Conservation (phyloP, 2,888 invertebrate species). For the Epicampocera succincta region DNA sequence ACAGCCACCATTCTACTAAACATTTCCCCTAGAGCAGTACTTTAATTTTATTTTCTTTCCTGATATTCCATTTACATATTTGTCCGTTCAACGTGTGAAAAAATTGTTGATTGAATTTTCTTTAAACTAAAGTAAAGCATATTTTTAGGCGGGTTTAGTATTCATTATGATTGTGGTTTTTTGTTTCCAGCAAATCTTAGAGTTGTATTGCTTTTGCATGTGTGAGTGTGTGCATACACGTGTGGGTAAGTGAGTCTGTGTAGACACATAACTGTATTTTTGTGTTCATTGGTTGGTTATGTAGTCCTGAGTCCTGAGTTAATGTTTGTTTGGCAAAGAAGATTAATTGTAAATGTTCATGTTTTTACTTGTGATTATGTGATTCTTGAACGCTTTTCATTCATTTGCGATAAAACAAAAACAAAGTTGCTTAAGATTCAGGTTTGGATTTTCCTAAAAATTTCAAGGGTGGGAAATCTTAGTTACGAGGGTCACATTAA, state of each 20-base stretch:
- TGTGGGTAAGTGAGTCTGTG: neutral
- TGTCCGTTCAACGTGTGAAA: constrained; percentile 3
- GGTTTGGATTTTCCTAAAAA: no score
- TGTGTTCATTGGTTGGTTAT: neutral
- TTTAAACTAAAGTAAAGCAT: constrained; percentile 12
- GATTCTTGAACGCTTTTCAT: constrained; percentile 12
- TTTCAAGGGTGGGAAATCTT: no score
- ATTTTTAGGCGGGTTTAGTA: constrained; percentile 14
- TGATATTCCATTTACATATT: neutral
- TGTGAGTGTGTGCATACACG: neutral
- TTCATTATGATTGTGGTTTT: constrained; percentile 8
- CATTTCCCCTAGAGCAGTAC: neutral
- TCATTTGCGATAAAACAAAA: neutral
- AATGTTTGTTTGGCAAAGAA: constrained; percentile 45
- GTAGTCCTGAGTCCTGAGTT: constrained; percentile 2
- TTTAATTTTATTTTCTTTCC: neutral
- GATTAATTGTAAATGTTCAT: constrained; percentile 65
- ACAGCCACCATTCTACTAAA: neutral
- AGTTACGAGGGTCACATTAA: no score
- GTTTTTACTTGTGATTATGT: constrained; percentile 52
- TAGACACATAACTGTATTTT: neutral
- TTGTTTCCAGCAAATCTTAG: constrained; percentile 1
- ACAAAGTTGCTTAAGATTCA: neutral
- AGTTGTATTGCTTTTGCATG: neutral
- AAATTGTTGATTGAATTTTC: constrained; percentile 33